Evolutionary conservation across 2,113 vertebrate genomes (phyloP), one percentile per base, ranked within the genome.

Genomic region (Cyphomyrus discorhynchus): DNA sequence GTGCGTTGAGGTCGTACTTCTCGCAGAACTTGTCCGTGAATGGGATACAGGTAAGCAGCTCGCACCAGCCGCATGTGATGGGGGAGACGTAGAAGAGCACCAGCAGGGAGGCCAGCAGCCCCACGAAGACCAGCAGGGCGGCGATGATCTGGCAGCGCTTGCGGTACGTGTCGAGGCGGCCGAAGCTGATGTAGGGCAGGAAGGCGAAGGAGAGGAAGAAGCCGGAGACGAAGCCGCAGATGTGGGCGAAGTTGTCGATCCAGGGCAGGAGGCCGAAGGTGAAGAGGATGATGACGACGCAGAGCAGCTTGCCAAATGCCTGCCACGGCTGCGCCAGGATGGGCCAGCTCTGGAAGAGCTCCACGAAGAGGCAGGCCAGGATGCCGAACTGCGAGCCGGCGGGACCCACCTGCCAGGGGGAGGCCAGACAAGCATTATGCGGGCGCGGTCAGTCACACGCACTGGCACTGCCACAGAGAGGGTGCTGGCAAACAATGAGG

Each of bases 11-110:
- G 94, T 99, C 98, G 0, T 99, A 99, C 93, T 99, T 99, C 96
- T 98, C 98, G 3, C 98, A 99, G 96, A 99, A 99, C 91, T 99
- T 99, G 97, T 99, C 98, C 7, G 98, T 99, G 96, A 99, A 98
- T 52, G 98, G 98, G 94, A 99, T 99, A 93, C 98, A 99, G 52
- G 98, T 99, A 91, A 99, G 97, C 93, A 98, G 94, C 93, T 99
- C 98, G 0, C 98, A 99, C 98, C 98, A 99, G 87, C 97, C 97
- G 0, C 98, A 99, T 93, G 97, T 98, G 91, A 99, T 97, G 2
- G 98, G 97, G 93, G 97, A 97, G 93, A 99, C 96, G 86, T 99
- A 99, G 94, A 99, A 99, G 90, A 99, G 96, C 91, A 99, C 96
- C 94, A 97, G 97, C 3, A 99, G 96, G 92, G 98, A 97, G 0